Evolutionary conservation across 2,113 vertebrate species (phyloP), one percentile per base, ranked within the genome.

Genomic region (Callaeas wilsoni): DNA sequence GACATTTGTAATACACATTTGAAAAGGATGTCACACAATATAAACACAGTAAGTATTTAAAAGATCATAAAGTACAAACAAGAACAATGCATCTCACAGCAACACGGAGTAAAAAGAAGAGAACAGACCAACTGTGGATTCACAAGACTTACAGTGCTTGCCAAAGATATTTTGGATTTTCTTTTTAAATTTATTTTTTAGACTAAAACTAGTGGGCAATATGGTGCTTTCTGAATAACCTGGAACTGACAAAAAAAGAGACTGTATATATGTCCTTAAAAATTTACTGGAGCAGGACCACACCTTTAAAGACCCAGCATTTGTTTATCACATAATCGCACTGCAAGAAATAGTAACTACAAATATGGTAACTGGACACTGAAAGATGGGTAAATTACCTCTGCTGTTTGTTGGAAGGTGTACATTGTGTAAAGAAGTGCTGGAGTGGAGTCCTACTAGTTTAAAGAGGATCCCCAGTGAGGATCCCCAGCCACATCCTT

Each of bases 11-110:
- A 74, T 8, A 85, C 33, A 81, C 16, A 70, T 71, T 84, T 70
- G 56, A 86, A 93, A 86, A 81, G 49, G 47, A 93, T 80, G 84
- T 44, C 68, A 73, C 65, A 84, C 27, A 83, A 88, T 39, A 74
- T 42, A 80, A 94, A 83, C 29, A 93, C 25, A 55, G 30, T 65
- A 94, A 86, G 71, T 85, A 87, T 29, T 93, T 50, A 44, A 85
- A 95, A 95, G 92, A 91, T 76, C 41, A 87, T 68, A 59, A 94
- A 74, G 42, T 78, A 89, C 59, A 93, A 93, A 95, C 41, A 67
- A 88, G 92, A 94, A 67, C 42, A 88, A 74, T 46, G 75, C 52
- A 93, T 37, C 41, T 83, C 73, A 74, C 18, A 91, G 85, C 55
- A 86, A 65, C 50, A 76, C 19, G 35, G 81, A 86, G 50, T 32